Evolutionary conservation across 2,113 vertebrate genomes (phyloP), one percentile per base, ranked within the genome.

Genomic region (Mohoua ochrocephala): DNA sequence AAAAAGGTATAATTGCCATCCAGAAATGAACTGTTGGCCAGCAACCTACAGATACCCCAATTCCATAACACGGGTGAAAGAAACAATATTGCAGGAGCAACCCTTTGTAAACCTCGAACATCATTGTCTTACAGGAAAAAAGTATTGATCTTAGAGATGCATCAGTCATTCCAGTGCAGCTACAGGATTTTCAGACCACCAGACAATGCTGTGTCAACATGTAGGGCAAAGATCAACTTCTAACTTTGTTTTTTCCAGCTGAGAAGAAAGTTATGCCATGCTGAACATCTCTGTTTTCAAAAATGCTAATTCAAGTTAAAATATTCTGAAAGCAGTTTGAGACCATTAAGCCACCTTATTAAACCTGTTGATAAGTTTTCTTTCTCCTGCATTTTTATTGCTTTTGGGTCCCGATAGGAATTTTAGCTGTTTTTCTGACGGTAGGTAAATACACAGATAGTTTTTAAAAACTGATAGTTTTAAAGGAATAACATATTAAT

Each of bases 1-100:
- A 86, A 92, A 91, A 84, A 92, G 49, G 28, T 81, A 75, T 85
- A 92, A 93, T 89, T 90, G 77, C 73, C 87, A 84, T 59, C 1
- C 1, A 95, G 82, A 88, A 95, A 65, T 68, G n/a, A 81, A 30
- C 41, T 47, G 50, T 52, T 7, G 1, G 68, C n/a, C 67, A 57
- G 60, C 21, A 93, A 39, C 27, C 47, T 78, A 47, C 50, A 79
- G 37, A 35, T 65, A 87, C 33, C 57, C 30, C 44, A 63, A 41
- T 53, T 82, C 64, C 37, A 6, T 0, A 0, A 10, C 44, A 44
- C 23, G 0, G 0, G 17, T 65, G 45, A 56, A 79, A 90, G 41
- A 64, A 76, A 54, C 5, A 44, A 15, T 22, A 79, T 6, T 87
- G n/a, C 61, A 61, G 69, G 37, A 70, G 10, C 7, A 35, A 57